These are phyloP conservation scores for Papilio polytes DNA, from an alignment of 1,140 invertebrate genomes.

Conservation along the genomic window DNA sequence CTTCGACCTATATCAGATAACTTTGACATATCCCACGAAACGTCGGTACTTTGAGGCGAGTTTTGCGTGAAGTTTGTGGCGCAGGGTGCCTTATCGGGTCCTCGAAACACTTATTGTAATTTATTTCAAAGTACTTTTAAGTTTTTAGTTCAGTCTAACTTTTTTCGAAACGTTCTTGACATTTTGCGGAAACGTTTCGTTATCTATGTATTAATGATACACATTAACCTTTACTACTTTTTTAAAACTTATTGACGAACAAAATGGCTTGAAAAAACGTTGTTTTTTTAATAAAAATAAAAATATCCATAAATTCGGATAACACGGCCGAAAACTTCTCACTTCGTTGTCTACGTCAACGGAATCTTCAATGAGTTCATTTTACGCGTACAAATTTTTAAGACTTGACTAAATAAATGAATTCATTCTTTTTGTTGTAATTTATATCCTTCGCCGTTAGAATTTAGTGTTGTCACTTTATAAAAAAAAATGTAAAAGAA, in stretches of 20 bases:
- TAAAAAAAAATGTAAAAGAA: no score
- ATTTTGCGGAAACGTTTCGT: constrained; percentile 2
- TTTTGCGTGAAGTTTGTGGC: constrained; percentile 60
- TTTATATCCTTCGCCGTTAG: not conserved
- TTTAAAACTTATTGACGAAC: constrained; percentile 4
- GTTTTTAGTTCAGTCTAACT: constrained; percentile 44
- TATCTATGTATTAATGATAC: not conserved
- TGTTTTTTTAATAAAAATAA: not conserved
- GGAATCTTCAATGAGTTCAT: constrained; percentile 35
- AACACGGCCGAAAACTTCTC: constrained; percentile 23
- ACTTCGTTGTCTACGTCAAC: constrained; percentile 14
- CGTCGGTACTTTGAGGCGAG: constrained; percentile 53
- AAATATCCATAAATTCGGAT: constrained; percentile 18
- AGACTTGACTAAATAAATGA: constrained; percentile 23
- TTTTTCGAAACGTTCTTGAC: constrained; percentile 31
- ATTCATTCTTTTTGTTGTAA: constrained; percentile 10
- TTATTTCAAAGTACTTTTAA: constrained; percentile 60
- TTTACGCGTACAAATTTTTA: constrained; percentile 27
- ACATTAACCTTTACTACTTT: constrained; percentile 10
- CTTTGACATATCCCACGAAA: constrained; percentile 65
- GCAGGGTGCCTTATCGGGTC: constrained; percentile 64
- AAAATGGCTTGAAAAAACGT: not conserved
- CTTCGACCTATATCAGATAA: constrained; percentile 72
- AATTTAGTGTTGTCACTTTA: not conserved
- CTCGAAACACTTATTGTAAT: constrained; percentile 71